Percentiles rank a stretch among this genome's conserved stretches.
Conservation (phyloP, 2,888 invertebrate genomes). For the Limenitis camilla region DNA sequence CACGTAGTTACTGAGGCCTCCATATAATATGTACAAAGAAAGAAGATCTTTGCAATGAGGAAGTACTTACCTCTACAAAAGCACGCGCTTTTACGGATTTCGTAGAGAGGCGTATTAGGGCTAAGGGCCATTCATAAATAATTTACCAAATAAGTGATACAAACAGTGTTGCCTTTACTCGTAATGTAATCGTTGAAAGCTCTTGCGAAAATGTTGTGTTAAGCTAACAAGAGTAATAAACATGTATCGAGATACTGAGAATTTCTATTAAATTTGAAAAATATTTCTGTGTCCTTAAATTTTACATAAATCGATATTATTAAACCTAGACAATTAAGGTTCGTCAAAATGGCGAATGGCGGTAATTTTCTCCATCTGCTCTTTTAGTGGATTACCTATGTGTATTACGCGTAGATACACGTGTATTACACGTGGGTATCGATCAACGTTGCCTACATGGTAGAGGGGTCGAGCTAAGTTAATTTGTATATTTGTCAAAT, state of each 20-base stretch:
- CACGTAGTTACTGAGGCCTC: constrained; percentile 50
- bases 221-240: background rate
- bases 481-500: too few relatives aligned
- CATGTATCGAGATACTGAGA: background rate
- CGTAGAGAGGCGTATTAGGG: constrained; percentile 45
- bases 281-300: background rate
- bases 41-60: constrained; percentile 46
- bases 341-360: too few relatives aligned
- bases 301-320: too few relatives aligned
- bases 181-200: constrained; percentile 45
- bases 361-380: too few relatives aligned
- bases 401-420: too few relatives aligned
- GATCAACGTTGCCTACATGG: too few relatives aligned
- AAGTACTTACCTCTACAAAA: constrained; percentile 41
- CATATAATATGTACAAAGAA: constrained; percentile 65
- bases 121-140: constrained; percentile 58
- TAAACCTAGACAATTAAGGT: too few relatives aligned
- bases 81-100: constrained; percentile 50
- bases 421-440: too few relatives aligned
- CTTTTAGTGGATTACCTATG: too few relatives aligned
- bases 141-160: constrained; percentile 52
- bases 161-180: constrained; percentile 46
- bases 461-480: too few relatives aligned
- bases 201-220: constrained; percentile 29
- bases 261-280: background rate